Conservation (phyloP, 30 jellyfish, hydroid and myxozoan genomes). For the Morbakka virulenta region DNA sequence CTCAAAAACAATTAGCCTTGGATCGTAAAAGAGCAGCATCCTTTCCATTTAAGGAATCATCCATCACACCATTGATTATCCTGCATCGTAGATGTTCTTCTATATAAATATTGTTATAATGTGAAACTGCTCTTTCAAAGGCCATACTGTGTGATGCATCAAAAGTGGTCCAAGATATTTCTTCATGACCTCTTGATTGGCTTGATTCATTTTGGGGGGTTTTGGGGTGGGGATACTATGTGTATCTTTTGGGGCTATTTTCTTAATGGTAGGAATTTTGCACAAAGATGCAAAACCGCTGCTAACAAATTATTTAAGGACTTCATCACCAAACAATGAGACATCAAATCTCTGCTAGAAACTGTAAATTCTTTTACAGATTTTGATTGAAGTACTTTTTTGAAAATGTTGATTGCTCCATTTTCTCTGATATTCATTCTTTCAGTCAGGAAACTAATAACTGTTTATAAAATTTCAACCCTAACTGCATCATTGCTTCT, state of each 20-base stretch:
- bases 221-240: too few relatives aligned
- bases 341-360: conserved; percentile 13
- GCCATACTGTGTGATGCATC: conserved; percentile 46
- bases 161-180: conserved; percentile 26
- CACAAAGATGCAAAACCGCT: conserved; percentile 16
- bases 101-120: conserved; percentile 25
- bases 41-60: conserved; percentile 27
- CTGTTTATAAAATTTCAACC: conserved; percentile 5
- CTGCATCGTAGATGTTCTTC: background rate
- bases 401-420: background rate
- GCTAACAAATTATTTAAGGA: conserved; percentile 7
- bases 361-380: background rate
- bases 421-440: conserved; percentile 17
- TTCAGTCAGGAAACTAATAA: conserved; percentile 1
- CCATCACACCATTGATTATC: conserved; percentile 15
- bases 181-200: conserved; percentile 21
- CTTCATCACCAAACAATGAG: background rate
- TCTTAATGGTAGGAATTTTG: background rate
- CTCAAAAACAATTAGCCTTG: too few relatives aligned
- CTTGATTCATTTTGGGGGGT: conserved; percentile 27
- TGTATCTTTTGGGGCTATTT: background rate
- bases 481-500: conserved; percentile 5
- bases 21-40: conserved; percentile 29
- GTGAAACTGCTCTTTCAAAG: conserved; percentile 30
- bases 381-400: conserved; percentile 10